phyloP scores from a whole-genome alignment of 2,113 vertebrate genomes.

The Nannospalax galili region DNA sequence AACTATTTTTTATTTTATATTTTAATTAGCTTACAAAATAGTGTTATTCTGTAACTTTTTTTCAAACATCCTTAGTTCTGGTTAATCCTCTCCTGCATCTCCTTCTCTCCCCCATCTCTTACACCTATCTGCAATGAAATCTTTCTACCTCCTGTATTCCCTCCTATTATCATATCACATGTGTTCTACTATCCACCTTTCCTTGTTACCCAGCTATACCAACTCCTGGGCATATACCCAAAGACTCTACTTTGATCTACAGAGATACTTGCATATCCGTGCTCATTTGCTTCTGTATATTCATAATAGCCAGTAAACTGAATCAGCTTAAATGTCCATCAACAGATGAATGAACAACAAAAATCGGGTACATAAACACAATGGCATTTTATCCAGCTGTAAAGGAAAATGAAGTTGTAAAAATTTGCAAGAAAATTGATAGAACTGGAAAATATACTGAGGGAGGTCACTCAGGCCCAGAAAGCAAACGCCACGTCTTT shows the following conservation, averaged over 20 bases:
- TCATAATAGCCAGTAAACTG: too few relatives aligned
- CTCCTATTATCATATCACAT: too few relatives aligned
- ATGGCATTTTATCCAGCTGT: not conserved
- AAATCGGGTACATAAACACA: too few relatives aligned
- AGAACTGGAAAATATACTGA: not conserved
- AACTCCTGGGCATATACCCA: not conserved
- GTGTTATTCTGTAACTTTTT: not conserved
- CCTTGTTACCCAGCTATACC: not conserved
- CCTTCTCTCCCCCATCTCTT: too few relatives aligned
- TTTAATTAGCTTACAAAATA: not conserved
- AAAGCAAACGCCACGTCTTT: not conserved
- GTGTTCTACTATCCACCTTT: accelerated
- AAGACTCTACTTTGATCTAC: not conserved
- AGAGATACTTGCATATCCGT: not conserved
- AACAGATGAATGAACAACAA: not conserved
- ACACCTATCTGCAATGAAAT: too few relatives aligned
- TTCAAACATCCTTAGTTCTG: not conserved
- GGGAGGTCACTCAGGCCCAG: not conserved
- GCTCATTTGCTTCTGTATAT: too few relatives aligned
- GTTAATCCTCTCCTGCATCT: not conserved
- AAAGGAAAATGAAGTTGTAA: not conserved
- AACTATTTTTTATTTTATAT: not conserved
- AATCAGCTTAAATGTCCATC: not conserved
- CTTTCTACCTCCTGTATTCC: not conserved
- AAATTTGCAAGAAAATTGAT: not conserved